Evolutionary conservation across 2,113 vertebrate genomes (phyloP).

Genomic region (Trogon surrucura): DNA sequence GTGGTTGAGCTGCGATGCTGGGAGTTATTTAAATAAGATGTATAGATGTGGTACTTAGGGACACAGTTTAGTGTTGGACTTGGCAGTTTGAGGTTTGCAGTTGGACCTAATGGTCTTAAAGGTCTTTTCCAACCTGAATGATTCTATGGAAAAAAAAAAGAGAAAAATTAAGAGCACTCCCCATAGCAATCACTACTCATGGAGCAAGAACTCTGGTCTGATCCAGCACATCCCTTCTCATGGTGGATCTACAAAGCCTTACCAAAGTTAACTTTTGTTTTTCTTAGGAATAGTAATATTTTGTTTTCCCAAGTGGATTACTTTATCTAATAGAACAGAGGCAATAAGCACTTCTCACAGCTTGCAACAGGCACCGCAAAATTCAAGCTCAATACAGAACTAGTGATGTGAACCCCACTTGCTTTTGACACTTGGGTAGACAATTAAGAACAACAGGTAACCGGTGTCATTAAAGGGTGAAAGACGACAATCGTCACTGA

Average conservation of each 20-base stretch:
- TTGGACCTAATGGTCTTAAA: not conserved
- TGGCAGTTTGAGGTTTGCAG: not conserved
- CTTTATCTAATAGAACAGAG: not conserved
- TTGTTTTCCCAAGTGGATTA: not conserved
- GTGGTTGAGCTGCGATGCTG: not conserved
- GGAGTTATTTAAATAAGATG: not conserved
- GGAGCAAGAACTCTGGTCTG: not conserved
- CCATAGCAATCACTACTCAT: not conserved
- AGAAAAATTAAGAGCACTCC: not conserved
- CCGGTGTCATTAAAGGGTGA: not conserved
- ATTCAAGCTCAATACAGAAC: not conserved
- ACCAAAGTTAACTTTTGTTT: not conserved
- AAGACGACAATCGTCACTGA: rapidly evolving
- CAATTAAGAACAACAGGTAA: rapidly evolving
- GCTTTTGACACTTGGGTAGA: not conserved
- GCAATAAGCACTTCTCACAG: not conserved
- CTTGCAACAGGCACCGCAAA: not conserved
- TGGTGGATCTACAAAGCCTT: not conserved
- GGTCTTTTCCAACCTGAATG: not conserved
- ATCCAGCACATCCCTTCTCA: not conserved
- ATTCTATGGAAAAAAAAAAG: not conserved
- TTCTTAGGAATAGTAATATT: not conserved
- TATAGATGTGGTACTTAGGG: not conserved
- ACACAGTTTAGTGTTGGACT: not conserved
- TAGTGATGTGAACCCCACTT: not conserved